Evolutionary conservation across 2,888 invertebrate species (phyloP).

Genomic region (Hemicrepidius hirtus): DNA sequence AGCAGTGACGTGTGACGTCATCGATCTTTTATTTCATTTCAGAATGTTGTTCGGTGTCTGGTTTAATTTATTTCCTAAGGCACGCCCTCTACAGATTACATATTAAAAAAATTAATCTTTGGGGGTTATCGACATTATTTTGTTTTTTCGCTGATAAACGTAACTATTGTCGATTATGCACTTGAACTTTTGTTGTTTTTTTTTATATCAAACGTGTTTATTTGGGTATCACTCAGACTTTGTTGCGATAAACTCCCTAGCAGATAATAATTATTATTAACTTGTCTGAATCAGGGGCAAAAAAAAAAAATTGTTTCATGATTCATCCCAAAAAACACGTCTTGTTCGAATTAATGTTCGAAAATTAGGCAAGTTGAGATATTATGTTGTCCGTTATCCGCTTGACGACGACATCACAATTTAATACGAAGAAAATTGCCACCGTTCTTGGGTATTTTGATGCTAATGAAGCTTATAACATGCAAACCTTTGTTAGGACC

Average conservation of each 20-base stretch:
- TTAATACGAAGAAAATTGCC: constrained; percentile 25
- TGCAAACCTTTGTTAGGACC: constrained; percentile 29
- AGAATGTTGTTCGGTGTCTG: too few relatives aligned
- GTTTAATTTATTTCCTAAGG: too few relatives aligned
- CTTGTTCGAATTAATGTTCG: too few relatives aligned
- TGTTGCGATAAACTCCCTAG: constrained; percentile 1
- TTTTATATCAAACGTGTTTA: background rate
- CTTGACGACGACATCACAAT: background rate
- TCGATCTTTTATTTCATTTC: too few relatives aligned
- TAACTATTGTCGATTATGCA: constrained; percentile 4
- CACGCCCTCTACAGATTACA: too few relatives aligned
- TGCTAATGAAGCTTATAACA: constrained; percentile 28
- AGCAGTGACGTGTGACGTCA: too few relatives aligned
- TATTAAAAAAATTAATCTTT: too few relatives aligned
- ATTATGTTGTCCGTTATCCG: too few relatives aligned
- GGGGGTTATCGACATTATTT: background rate
- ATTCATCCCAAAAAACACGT: too few relatives aligned
- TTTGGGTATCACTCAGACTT: constrained; percentile 1
- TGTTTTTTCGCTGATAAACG: background rate
- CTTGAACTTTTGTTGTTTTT: constrained; percentile 6
- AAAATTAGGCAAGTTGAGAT: too few relatives aligned
- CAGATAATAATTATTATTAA: constrained; percentile 7
- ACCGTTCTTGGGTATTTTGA: constrained; percentile 33
- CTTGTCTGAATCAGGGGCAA: too few relatives aligned
- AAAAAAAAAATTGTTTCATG: too few relatives aligned